Evolutionary conservation across 2,888 invertebrate species (phyloP).

Genomic region (Archips crataeganus): DNA sequence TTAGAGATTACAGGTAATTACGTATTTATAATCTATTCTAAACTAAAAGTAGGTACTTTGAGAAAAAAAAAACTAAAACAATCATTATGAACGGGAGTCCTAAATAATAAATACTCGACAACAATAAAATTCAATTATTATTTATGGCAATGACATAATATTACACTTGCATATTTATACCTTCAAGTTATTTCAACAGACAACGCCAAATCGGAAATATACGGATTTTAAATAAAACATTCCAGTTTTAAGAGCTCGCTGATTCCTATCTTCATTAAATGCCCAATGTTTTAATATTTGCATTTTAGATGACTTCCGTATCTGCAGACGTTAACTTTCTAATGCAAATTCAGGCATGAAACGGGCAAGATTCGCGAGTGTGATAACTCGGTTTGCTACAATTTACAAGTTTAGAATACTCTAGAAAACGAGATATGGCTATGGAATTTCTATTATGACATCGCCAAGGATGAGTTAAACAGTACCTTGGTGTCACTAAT

Average conservation of each 20-base stretch:
- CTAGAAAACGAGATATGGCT: neutral
- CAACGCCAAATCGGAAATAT: neutral
- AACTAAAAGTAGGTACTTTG: too few relatives aligned
- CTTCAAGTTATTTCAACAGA: neutral
- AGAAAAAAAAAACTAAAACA: too few relatives aligned
- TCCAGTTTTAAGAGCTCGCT: constrained; percentile 16
- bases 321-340: constrained; percentile 36
- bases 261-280: constrained; percentile 36
- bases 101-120: too few relatives aligned
- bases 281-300: constrained; percentile 39
- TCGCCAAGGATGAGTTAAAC: too few relatives aligned
- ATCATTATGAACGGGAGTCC: too few relatives aligned
- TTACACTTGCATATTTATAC: too few relatives aligned
- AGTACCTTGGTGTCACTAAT: too few relatives aligned
- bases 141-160: too few relatives aligned
- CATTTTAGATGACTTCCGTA: constrained; percentile 42
- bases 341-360: constrained; percentile 41
- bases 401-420: constrained; percentile 26
- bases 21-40: too few relatives aligned
- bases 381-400: constrained; percentile 36
- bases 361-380: constrained; percentile 30
- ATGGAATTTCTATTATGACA: neutral
- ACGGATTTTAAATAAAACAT: constrained; percentile 12
- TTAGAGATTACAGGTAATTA: too few relatives aligned
- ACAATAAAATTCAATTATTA: too few relatives aligned